Conservation (phyloP, 2,888 invertebrate genomes). For the Pheosia gnoma region DNA sequence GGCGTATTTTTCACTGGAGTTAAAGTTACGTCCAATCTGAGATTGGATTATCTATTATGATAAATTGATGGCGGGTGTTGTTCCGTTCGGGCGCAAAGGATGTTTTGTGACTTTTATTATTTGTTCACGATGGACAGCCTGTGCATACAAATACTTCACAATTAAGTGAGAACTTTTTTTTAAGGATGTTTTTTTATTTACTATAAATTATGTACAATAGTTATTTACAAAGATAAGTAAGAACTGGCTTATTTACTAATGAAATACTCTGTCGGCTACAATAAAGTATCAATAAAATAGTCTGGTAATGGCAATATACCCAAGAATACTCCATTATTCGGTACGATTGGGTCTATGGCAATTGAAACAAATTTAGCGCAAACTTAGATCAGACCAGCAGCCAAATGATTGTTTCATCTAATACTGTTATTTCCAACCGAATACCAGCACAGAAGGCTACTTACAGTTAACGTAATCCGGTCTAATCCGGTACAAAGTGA, state of each 20-base stretch:
- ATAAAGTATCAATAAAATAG: not conserved
- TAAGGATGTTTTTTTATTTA: too few relatives aligned
- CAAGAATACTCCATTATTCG: constrained; percentile 12
- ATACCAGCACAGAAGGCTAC: constrained; percentile 59
- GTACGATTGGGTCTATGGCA: constrained; percentile 23
- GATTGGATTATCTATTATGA: constrained; percentile 31
- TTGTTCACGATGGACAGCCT: too few relatives aligned
- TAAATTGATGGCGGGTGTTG: constrained; percentile 18
- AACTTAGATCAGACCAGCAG: constrained; percentile 10
- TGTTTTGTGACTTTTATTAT: not conserved
- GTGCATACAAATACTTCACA: not conserved
- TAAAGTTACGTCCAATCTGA: constrained; percentile 26
- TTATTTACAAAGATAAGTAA: too few relatives aligned
- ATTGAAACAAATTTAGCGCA: constrained; percentile 34
- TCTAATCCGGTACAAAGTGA: constrained; percentile 75
- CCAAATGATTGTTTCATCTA: constrained; percentile 40
- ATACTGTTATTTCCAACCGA: constrained; percentile 54
- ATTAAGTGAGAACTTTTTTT: too few relatives aligned
- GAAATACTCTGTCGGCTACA: not conserved
- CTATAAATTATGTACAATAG: too few relatives aligned
- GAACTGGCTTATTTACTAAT: not conserved
- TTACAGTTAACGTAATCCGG: constrained; percentile 71
- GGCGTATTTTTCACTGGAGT: constrained; percentile 31
- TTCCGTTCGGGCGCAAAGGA: not conserved
- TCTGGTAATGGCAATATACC: not conserved